Percentiles rank a stretch among this genome's conserved stretches.
These are phyloP conservation scores for Spinus pinus DNA, from an alignment of 2,797 vertebrate species.

Conservation along the genomic window DNA sequence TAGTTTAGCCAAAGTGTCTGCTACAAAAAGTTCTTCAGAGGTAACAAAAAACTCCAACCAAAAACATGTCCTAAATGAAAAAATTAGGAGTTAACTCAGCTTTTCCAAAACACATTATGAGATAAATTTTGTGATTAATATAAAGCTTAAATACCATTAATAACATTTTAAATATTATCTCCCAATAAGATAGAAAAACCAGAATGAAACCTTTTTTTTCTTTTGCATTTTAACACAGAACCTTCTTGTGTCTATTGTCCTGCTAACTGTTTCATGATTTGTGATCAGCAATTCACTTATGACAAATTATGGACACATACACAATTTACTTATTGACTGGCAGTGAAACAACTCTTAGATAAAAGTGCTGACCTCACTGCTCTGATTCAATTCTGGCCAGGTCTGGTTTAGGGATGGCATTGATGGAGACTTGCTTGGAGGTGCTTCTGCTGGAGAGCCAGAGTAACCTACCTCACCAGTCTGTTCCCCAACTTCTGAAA, in stretches of 20 bases:
- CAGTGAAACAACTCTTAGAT: constrained; percentile 10
- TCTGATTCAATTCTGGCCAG: constrained; percentile 98
- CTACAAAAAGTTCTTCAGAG: background rate
- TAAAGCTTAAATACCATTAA: background rate
- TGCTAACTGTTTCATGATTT: background rate
- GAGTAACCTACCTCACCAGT: constrained; percentile 89
- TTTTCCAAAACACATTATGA: background rate
- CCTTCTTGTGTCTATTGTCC: background rate
- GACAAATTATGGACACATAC: background rate
- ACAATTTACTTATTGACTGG: background rate
- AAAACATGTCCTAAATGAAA: background rate
- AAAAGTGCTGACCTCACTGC: constrained; percentile 89
- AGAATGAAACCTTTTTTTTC: background rate
- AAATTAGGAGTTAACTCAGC: background rate
- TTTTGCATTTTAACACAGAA: background rate
- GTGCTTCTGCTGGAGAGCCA: constrained; percentile 92
- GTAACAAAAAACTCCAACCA: background rate
- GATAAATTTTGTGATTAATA: background rate
- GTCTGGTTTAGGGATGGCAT: constrained; percentile 99
- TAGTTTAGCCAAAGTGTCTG: background rate
- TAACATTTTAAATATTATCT: background rate
- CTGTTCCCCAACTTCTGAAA: constrained; percentile 86
- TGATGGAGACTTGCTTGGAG: constrained; percentile 97
- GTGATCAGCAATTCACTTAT: background rate
- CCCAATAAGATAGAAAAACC: background rate